Evolutionary conservation across 35 echinoderm and acorn worm genomes (phyloP), one percentile per base, ranked within the genome.

Genomic region (Heliocidaris tuberculata): DNA sequence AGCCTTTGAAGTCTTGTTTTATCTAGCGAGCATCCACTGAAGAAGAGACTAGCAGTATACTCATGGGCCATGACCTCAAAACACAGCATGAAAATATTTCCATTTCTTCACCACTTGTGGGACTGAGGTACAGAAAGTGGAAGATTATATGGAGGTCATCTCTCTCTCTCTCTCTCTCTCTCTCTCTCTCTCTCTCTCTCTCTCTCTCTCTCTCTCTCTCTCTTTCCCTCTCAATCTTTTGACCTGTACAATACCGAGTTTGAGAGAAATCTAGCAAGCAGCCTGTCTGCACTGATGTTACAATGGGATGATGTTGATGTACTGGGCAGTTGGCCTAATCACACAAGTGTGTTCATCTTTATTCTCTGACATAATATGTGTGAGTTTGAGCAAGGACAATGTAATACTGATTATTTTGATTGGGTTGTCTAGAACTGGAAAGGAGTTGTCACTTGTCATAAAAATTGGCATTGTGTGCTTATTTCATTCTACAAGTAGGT

Each of bases 1-100:
- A 52, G 12, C 7, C 12, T 10, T 10, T 52, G 12, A 52, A 7
- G 7, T 52, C 60, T 21, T 71, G 19, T 27, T 19, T 7, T 78
- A 78, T n/a, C 17, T 7, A 78, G 21, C 15, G 4, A 19, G 65
- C 21, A 78, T n/a, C 65, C 5, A 78, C 65, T 78, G 65, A 78
- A 78, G 21, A 78, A 78, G 65, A 78, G 65, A 78, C 65, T 78
- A 78, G 27, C 65, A 21, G 27, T 13, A 10, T 78, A 19, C 65
- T 78, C 65, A 21, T 21, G 65, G 65, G 65, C 21, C 27, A 24
- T 78, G 65, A 78, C 65, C 65, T 78, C 65, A 78, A 8, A 78
- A 56, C 65, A 78, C 65, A n/a, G 65, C 65, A 78, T 78, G 65
- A 21, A 78, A 78, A 78, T 78, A 78, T 78, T 78, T 78, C 65